Base-by-base conservation (phyloP, 2,888 invertebrate genomes). In the Cataglyphis altisquamis region DNA sequence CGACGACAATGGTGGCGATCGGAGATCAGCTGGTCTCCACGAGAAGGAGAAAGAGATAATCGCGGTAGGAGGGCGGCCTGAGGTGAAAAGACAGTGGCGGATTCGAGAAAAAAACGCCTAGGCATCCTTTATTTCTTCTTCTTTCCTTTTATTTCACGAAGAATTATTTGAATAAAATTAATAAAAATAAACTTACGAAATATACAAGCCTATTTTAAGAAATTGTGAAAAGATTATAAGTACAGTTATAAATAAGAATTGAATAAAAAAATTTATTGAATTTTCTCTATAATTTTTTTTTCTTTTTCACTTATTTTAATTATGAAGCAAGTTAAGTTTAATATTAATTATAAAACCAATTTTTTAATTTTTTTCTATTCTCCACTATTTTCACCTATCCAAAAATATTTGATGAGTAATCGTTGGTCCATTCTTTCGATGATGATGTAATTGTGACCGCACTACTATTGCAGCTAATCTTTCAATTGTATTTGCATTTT, bases 381-480 rank as follows among this genome's bases (percentile, higher is more conserved):
- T 21, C 32, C 29, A 29, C 29, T 29, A 29, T 29, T 29, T 10
- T 39, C 0, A 57, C n/a, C 25, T 25, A 60, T 10, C 3, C 8
- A 6, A 8, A 29, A 15, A 1, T 41, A 63, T 10, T 52, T 32
- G 36, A 86, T 63, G 84, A 87, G 74, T 73, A 84, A 81, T 67
- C 77, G 39, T 64, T 62, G 87, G 78, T 78, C 77, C 81, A 88
- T 89, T 88, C 84, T 84, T 83, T 72, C 36, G 62, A 41, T 68
- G 84, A 68, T 89, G 89, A 89, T 82, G 90, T 83, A 89, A 89
- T 52, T 70, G 36, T 25, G 70, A 80, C 48, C 70, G 82, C 85
- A 89, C 83, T 85, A 87, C 45, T 48, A 25, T 45, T 21, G 57
- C 70, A 18, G 70, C 29, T 68, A 72, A 67, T 77, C 25, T 67